These are phyloP conservation scores for Drosophila anomalata DNA, from an alignment of 2,888 invertebrate species.

Conservation along the genomic window DNA sequence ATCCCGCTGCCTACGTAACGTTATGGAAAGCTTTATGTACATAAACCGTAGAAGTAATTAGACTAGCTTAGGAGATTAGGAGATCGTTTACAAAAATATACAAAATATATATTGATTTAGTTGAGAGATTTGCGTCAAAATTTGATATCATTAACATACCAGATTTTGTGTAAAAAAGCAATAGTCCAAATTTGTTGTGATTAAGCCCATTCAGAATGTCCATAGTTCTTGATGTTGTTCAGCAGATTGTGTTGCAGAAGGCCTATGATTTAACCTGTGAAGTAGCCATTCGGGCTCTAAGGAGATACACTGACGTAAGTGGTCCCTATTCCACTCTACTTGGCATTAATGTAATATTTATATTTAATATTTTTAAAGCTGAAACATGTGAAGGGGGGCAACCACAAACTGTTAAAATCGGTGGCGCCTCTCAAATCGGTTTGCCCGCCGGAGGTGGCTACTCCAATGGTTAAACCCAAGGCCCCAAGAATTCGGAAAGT, in stretches of 20 bases:
- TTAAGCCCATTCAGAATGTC: slow-evolving; percentile 47
- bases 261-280: slow-evolving; percentile 50
- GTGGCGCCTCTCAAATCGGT: not conserved
- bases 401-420: not conserved
- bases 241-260: slow-evolving; percentile 50
- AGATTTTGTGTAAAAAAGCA: slow-evolving; percentile 24
- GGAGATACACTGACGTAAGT: not conserved
- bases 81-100: slow-evolving; percentile 16
- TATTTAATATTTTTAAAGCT: slow-evolving; percentile 1
- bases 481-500: not conserved
- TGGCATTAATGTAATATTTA: not conserved
- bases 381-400: slow-evolving; percentile 4
- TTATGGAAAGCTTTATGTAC: slow-evolving; percentile 62
- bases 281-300: slow-evolving; percentile 14
- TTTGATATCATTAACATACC: slow-evolving; percentile 1
- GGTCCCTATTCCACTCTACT: not conserved
- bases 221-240: slow-evolving; percentile 53
- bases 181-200: slow-evolving; percentile 22
- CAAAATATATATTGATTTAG: not conserved
- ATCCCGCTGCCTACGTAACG: slow-evolving; percentile 21
- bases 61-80: slow-evolving; percentile 18
- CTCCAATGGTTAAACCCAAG: not conserved
- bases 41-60: slow-evolving; percentile 55
- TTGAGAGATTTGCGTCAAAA: slow-evolving; percentile 12
- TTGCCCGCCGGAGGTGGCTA: not conserved